phyloP scores from a whole-genome alignment of 2,113 vertebrate genomes.

The Microtus montanus region DNA sequence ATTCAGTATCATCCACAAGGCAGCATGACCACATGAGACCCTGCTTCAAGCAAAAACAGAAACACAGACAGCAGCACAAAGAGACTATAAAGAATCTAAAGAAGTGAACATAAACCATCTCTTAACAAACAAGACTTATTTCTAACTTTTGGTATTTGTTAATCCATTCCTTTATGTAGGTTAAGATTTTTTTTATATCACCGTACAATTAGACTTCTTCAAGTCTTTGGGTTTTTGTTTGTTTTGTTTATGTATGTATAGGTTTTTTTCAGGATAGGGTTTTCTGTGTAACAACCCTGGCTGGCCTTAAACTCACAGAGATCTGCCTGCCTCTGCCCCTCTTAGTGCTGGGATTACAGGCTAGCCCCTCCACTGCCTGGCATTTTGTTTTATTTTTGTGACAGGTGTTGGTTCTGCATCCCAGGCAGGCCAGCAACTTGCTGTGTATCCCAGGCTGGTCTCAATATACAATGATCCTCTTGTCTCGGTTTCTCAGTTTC shows the following conservation, averaged over 20 bases:
- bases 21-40: not conserved
- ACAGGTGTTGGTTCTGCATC: not conserved
- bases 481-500: not conserved
- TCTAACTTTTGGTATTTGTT: constrained; percentile 14
- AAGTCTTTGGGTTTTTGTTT: not conserved
- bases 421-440: not conserved
- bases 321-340: too few species aligned
- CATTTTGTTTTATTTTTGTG: not conserved
- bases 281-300: too few species aligned
- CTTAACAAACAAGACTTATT: constrained; percentile 10
- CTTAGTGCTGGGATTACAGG: too few species aligned
- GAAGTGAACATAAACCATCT: constrained; percentile 38
- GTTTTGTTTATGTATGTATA: not conserved
- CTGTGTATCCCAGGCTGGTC: not conserved
- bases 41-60: not conserved
- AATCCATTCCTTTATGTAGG: not conserved
- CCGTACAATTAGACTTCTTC: constrained; percentile 32
- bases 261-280: too few species aligned
- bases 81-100: not conserved
- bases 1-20: not conserved
- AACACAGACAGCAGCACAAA: not conserved
- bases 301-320: too few species aligned
- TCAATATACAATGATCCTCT: not conserved
- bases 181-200: constrained; percentile 44
- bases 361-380: too few species aligned